Conservation (phyloP, 92 coral and sea anemone genomes). For the Paramuricea clavata region DNA sequence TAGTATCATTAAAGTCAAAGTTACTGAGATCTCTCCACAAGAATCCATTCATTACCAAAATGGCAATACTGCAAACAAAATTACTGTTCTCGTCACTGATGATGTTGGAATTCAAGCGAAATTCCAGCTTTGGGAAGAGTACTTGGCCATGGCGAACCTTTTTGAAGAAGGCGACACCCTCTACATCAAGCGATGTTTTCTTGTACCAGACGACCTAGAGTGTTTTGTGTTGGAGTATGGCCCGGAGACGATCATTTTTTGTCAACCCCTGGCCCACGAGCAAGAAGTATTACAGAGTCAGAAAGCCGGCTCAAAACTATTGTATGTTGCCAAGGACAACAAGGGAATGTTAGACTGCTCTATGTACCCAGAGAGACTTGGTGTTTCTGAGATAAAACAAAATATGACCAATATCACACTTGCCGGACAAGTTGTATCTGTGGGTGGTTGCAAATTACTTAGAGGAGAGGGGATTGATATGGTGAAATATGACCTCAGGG, state of each 20-base stretch:
- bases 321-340: slow-evolving; percentile 84
- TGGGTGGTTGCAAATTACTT: slow-evolving; percentile 63
- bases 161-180: slow-evolving; percentile 87
- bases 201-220: slow-evolving; percentile 78
- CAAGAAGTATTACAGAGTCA: slow-evolving; percentile 87
- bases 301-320: slow-evolving; percentile 71
- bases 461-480: slow-evolving; percentile 60
- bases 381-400: slow-evolving; percentile 79
- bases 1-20: slow-evolving; percentile 80
- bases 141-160: slow-evolving; percentile 78
- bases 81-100: slow-evolving; percentile 77
- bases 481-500: slow-evolving; percentile 66
- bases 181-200: slow-evolving; percentile 83
- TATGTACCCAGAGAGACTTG: slow-evolving; percentile 85
- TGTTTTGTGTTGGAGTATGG: slow-evolving; percentile 89
- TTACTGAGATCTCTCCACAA: slow-evolving; percentile 77
- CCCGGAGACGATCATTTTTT: slow-evolving; percentile 83
- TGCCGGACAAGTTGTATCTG: slow-evolving; percentile 67
- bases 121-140: slow-evolving; percentile 89
- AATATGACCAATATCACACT: slow-evolving; percentile 81
- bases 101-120: slow-evolving; percentile 79
- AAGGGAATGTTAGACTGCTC: slow-evolving; percentile 93
- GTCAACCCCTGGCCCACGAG: slow-evolving; percentile 69
- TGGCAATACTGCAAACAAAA: slow-evolving; percentile 85
- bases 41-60: slow-evolving; percentile 86